Base-by-base conservation (phyloP, 2,888 invertebrate genomes). In the Caprella mutica region DNA sequence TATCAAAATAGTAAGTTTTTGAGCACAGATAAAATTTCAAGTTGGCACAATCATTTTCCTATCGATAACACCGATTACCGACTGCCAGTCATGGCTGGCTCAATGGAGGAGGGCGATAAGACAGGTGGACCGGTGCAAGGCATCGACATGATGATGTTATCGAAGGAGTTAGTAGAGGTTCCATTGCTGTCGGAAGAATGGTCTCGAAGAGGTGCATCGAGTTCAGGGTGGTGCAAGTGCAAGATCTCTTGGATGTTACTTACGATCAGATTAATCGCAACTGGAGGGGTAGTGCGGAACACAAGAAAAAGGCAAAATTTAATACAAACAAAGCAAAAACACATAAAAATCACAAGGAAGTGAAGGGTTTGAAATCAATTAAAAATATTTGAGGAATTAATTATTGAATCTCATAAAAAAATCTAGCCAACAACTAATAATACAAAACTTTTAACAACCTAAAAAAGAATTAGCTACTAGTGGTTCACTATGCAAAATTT, bases 211-310 rank as follows among this genome's bases (percentile, higher is more conserved):
- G 33, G 33, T 8, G 6, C 33, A n/a, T 40, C 1, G 44, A 44
- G 14, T 12, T 14, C 9, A 24, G 40, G 14, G 4, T 17, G n/a
- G 2, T 44, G 26, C 12, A 21, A 40, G 54, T 63, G 56, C 56
- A 62, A 46, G 48, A 63, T 63, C 46, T 94, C 94, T 68, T 89
- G 84, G 72, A 96, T 93, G 74, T 94, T 94, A 75, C 94, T 93
- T 51, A 96, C 94, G 71, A 96, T 94, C 73, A 96, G 78, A 72
- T 93, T 92, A 71, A 96, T 94, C 67, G 96, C 96, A 74, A 96
- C 96, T 93, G 82, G 59, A 84, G 82, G 38, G 50, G 43, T n/a
- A 52, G 14, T 33, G 38, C 2, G 19, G 26, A 44, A 23, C 29
- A 39, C 17, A 55, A 26, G 35, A 26, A 29, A 46, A 55, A 30